These are phyloP conservation scores for Numida meleagris DNA, from an alignment of 2,113 vertebrate species.

Conservation along the genomic window DNA sequence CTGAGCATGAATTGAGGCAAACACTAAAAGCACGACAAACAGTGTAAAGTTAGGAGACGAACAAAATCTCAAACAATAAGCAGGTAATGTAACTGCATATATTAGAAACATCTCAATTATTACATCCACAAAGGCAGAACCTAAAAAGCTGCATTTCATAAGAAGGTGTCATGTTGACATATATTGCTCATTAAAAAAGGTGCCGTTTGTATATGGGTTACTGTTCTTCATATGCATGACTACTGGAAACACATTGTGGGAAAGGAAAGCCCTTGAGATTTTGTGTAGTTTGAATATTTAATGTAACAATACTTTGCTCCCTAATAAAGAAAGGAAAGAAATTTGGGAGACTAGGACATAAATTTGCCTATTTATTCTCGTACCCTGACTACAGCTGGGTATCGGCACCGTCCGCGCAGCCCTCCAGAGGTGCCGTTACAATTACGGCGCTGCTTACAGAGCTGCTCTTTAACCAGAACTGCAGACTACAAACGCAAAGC, in stretches of 20 bases:
- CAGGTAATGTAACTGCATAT: slow-evolving; percentile 66
- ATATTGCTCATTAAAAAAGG: slow-evolving; percentile 75
- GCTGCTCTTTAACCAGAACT: slow-evolving; percentile 43
- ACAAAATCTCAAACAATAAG: slow-evolving; percentile 53
- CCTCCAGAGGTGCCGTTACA: not conserved
- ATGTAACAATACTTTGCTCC: slow-evolving; percentile 68
- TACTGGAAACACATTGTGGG: slow-evolving; percentile 61
- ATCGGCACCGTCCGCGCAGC: not conserved
- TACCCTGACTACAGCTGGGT: slow-evolving; percentile 11
- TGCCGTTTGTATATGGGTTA: slow-evolving; percentile 65
- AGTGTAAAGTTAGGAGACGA: slow-evolving; percentile 40
- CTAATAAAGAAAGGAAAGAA: slow-evolving; percentile 66
- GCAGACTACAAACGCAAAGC: not conserved
- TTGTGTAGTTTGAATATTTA: slow-evolving; percentile 72
- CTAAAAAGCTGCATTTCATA: slow-evolving; percentile 70
- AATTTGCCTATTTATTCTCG: slow-evolving; percentile 51
- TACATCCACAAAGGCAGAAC: slow-evolving; percentile 72
- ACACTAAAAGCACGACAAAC: slow-evolving; percentile 44
- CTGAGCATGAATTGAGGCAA: slow-evolving; percentile 41
- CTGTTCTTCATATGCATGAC: slow-evolving; percentile 73
- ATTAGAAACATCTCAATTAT: slow-evolving; percentile 76
- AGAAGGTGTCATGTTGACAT: slow-evolving; percentile 73
- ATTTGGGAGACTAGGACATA: slow-evolving; percentile 56
- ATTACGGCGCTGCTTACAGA: not conserved
- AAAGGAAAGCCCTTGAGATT: slow-evolving; percentile 70